phyloP scores from a whole-genome alignment of 2,888 invertebrate genomes.

The Acronicta psi region DNA sequence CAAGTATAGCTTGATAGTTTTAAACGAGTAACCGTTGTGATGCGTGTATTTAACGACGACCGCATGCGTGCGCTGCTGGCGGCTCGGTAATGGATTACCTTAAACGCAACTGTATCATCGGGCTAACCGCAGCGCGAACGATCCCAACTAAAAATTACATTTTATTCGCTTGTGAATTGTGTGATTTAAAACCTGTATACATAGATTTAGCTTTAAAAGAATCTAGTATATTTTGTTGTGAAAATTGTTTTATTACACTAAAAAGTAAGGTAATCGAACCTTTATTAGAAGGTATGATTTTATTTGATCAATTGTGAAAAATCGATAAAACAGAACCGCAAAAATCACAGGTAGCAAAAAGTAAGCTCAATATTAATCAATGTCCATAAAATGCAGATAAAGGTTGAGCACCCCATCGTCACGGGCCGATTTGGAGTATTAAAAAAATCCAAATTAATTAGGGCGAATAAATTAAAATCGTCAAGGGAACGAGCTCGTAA shows the following conservation, averaged over 20 bases:
- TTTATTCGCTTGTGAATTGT: slow-evolving; percentile 41
- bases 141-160: slow-evolving; percentile 63
- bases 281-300: too few species aligned
- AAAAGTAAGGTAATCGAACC: too few species aligned
- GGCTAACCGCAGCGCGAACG: slow-evolving; percentile 62
- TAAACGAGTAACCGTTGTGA: slow-evolving; percentile 44
- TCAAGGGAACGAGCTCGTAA: slow-evolving; percentile 69
- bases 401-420: slow-evolving; percentile 34
- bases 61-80: slow-evolving; percentile 52
- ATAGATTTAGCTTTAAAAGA: not conserved
- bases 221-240: not conserved
- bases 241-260: too few species aligned
- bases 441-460: slow-evolving; percentile 74
- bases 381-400: slow-evolving; percentile 54
- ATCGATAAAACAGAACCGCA: slow-evolving; percentile 42
- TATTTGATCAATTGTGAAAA: slow-evolving; percentile 20
- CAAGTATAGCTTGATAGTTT: slow-evolving; percentile 27
- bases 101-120: slow-evolving; percentile 66
- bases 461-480: slow-evolving; percentile 68
- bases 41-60: slow-evolving; percentile 50
- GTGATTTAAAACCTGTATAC: slow-evolving; percentile 1
- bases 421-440: slow-evolving; percentile 57
- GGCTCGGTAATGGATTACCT: slow-evolving; percentile 65
- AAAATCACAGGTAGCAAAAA: slow-evolving; percentile 58
- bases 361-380: slow-evolving; percentile 55